A percentile compares a stretch with the other conserved stretches of the same genome.
Conservation (phyloP, 1,140 invertebrate genomes). For the Sarcophaga bullata region DNA sequence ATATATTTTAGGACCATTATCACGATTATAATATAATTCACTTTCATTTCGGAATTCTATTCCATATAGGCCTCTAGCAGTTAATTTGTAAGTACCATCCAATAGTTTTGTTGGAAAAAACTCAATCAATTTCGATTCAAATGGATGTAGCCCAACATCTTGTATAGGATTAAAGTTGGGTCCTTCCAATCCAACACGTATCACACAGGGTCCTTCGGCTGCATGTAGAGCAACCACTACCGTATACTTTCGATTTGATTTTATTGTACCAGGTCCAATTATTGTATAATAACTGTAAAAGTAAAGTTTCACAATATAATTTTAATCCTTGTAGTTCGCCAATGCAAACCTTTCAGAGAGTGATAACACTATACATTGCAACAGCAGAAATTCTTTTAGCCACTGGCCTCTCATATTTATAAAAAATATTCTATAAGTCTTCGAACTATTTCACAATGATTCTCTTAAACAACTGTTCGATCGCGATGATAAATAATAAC, state of each 20-base stretch:
- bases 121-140: not conserved
- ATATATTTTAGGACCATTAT: too few relatives aligned
- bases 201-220: not conserved
- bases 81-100: slow-evolving; percentile 79
- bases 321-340: too few relatives aligned
- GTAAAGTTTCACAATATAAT: too few relatives aligned
- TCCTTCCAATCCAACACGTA: not conserved
- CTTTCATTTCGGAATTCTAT: too few relatives aligned
- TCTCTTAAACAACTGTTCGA: not conserved
- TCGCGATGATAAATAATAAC: not conserved
- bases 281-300: not conserved
- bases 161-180: not conserved
- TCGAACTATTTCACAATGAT: too few relatives aligned
- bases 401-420: too few relatives aligned
- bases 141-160: not conserved
- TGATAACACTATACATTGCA: too few relatives aligned
- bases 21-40: too few relatives aligned
- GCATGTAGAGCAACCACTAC: not conserved
- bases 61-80: too few relatives aligned
- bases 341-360: not conserved
- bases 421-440: too few relatives aligned
- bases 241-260: slow-evolving; percentile 2
- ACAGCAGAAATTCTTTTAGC: too few relatives aligned
- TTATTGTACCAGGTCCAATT: not conserved
- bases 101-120: slow-evolving; percentile 79